Evolutionary conservation across 2,888 invertebrate species (phyloP).

Genomic region (Sisyra nigra): DNA sequence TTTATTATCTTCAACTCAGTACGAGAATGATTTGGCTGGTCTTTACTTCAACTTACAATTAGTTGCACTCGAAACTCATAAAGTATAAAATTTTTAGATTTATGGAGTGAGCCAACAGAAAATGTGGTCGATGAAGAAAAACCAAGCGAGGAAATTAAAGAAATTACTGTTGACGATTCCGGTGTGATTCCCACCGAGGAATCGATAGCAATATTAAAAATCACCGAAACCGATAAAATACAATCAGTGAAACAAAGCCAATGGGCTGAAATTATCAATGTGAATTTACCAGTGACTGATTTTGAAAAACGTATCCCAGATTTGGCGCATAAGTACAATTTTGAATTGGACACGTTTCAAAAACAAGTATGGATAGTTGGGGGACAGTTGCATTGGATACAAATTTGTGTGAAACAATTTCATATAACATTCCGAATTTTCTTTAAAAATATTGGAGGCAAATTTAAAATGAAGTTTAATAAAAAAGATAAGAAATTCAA

Average conservation of each 20-base stretch:
- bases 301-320: constrained; percentile 67
- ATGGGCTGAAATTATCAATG: constrained; percentile 81
- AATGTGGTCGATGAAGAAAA: constrained; percentile 1
- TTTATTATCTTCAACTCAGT: constrained; percentile 41
- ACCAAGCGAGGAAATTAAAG: neutral
- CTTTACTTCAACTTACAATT: constrained; percentile 17
- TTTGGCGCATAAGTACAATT: constrained; percentile 73
- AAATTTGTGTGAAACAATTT: too few species aligned
- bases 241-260: constrained; percentile 40
- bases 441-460: neutral
- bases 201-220: constrained; percentile 45
- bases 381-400: too few species aligned
- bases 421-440: neutral
- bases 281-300: constrained; percentile 61
- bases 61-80: constrained; percentile 10
- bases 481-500: neutral
- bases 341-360: constrained; percentile 93
- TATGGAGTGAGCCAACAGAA: constrained; percentile 30
- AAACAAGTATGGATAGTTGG: constrained; percentile 54
- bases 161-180: constrained; percentile 15
- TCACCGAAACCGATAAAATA: constrained; percentile 35
- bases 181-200: constrained; percentile 23
- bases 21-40: constrained; percentile 42
- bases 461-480: neutral
- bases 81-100: constrained; percentile 19